Evolutionary conservation across 2,113 vertebrate species (phyloP).

Genomic region (Phoxinus phoxinus): DNA sequence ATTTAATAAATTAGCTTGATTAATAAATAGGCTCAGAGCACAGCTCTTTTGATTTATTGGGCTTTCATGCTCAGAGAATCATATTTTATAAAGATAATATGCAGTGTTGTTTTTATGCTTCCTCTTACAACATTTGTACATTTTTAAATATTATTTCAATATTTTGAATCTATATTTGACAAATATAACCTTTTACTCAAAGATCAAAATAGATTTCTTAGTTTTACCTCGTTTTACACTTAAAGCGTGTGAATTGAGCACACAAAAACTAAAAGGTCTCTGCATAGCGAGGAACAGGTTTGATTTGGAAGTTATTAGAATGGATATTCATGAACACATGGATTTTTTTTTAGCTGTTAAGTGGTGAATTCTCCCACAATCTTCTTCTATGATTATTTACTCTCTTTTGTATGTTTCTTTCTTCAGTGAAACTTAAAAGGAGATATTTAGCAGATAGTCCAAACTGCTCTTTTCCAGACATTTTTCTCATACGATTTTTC

Average conservation of each 20-base stretch:
- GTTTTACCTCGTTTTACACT: slow-evolving; percentile 3
- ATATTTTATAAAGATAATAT: neutral
- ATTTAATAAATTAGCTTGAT: neutral
- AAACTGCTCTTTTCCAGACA: neutral
- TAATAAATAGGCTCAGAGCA: neutral
- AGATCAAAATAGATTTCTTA: neutral
- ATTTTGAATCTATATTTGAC: neutral
- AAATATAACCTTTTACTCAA: neutral
- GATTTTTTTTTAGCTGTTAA: neutral
- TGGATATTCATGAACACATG: neutral
- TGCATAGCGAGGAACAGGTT: neutral
- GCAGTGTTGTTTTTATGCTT: slow-evolving; percentile 13
- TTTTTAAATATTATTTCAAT: neutral
- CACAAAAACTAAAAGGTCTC: neutral
- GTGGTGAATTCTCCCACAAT: neutral
- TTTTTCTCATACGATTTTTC: neutral
- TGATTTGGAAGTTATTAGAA: neutral
- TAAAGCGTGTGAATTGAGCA: neutral
- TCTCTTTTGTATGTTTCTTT: slow-evolving; percentile 8
- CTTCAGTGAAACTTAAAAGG: neutral
- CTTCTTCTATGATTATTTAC: neutral
- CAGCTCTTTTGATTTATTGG: neutral
- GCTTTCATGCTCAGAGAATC: neutral
- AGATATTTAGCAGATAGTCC: neutral
- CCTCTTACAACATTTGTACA: neutral